Percentiles rank a stretch among this genome's conserved stretches.
Conservation (phyloP, 2,113 vertebrate species). For the Gorsachius goisagi region DNA sequence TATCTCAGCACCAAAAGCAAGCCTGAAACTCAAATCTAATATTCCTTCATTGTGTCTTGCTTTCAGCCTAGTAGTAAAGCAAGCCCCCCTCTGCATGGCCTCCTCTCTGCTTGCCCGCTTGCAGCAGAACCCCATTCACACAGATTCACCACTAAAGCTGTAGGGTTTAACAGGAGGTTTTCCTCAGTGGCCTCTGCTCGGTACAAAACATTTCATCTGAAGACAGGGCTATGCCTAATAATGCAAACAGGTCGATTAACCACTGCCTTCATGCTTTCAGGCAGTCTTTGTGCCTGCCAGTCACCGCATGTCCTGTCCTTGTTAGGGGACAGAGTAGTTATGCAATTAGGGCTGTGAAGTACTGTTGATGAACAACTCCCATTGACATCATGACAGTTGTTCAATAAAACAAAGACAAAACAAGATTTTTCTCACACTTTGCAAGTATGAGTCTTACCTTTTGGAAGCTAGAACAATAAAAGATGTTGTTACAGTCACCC, state of each 20-base stretch:
- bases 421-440: not conserved
- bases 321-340: not conserved
- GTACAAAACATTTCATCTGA: not conserved
- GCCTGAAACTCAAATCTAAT: not conserved
- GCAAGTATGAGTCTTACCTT: conserved; percentile 25
- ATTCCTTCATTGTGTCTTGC: not conserved
- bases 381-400: not conserved
- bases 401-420: conserved; percentile 31
- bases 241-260: not conserved
- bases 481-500: not conserved
- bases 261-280: not conserved
- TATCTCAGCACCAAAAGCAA: not conserved
- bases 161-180: not conserved
- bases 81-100: rapidly evolving
- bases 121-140: not conserved
- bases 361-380: not conserved
- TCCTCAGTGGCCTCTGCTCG: not conserved
- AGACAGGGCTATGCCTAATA: not conserved
- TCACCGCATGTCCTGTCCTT: not conserved
- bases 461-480: conserved; percentile 23
- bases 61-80: not conserved
- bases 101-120: not conserved
- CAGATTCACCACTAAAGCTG: not conserved
- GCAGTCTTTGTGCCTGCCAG: not conserved
- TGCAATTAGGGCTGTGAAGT: not conserved